Evolutionary conservation across 1,140 invertebrate genomes (phyloP), one percentile per base, ranked within the genome.

Genomic region (Sinonovacula constricta): DNA sequence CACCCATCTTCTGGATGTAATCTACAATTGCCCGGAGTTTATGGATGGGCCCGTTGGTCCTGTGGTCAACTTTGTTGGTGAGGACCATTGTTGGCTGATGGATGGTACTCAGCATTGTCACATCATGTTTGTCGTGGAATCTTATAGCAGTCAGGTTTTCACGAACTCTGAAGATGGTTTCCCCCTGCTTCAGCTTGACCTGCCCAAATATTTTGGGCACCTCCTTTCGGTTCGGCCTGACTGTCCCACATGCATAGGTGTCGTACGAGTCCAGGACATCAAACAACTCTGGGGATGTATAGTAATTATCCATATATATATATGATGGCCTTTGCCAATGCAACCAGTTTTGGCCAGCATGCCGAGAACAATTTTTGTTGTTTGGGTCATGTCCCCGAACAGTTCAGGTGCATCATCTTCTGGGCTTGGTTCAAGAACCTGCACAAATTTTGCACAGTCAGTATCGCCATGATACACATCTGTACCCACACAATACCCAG

Each of bases 1-100:
- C 79, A 10, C 66, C 66, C 79, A 63, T 81, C 2, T 81, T 69
- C 31, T 49, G 26, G 33, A 49, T 53, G 31, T 76, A 76, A 18
- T 57, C 51, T 5, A 57, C 63, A 1, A 76, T 39, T n/a, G 33
- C 3, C 15, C 49, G 26, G 3, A 34, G 63, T 28, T 68, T 68
- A 10, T 33, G 2, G 28, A 68, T 18, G 5, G 54, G 54, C 7
- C 33, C 24, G 1, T 24, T 28, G 22, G 39, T 68, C 56, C 2
- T 54, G 18, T 31, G 10, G 10, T 34, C 4, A n/a, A n/a, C n/a
- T 24, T 51, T 67, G 5, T 28, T 14, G 5, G 36, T 22, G 4
- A 68, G 49, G 3, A 51, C n/a, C 2, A 22, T 15, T 28, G 66
- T 54, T 10, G 66, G 49, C 28, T 10, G 12, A 56, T 68, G 66